Evolutionary conservation across 92 coral and sea anemone species (phyloP).

Genomic region (Anthopleura xanthogrammica): DNA sequence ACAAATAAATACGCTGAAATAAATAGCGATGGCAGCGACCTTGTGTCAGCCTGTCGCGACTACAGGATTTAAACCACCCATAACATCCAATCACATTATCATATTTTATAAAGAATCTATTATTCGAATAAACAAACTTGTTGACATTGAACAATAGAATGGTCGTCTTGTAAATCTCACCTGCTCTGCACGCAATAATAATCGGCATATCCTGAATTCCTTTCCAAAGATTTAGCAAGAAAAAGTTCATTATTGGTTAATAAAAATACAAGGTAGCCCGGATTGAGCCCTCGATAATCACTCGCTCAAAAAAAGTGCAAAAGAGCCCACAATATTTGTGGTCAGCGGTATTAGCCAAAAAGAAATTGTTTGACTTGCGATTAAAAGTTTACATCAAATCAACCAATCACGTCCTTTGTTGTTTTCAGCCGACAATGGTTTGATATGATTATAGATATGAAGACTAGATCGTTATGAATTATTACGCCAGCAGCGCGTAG

Average conservation of each 20-base stretch:
- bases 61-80: neutral
- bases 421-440: neutral
- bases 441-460: neutral
- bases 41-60: neutral
- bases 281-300: neutral
- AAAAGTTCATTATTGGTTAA: neutral
- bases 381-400: neutral
- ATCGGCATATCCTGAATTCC: no score
- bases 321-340: neutral
- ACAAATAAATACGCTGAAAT: neutral
- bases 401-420: neutral
- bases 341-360: neutral
- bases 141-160: neutral
- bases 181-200: neutral
- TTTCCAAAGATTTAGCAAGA: no score
- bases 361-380: neutral
- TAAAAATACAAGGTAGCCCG: neutral
- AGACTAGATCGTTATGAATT: neutral
- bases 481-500: slow-evolving; percentile 5
- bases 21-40: neutral
- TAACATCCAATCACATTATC: neutral
- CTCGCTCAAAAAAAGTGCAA: neutral
- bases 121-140: neutral
- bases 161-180: no score
- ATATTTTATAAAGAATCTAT: neutral